Evolutionary conservation across 2,113 vertebrate species (phyloP), one percentile per base, ranked within the genome.

Genomic region (Paratilapia polleni): DNA sequence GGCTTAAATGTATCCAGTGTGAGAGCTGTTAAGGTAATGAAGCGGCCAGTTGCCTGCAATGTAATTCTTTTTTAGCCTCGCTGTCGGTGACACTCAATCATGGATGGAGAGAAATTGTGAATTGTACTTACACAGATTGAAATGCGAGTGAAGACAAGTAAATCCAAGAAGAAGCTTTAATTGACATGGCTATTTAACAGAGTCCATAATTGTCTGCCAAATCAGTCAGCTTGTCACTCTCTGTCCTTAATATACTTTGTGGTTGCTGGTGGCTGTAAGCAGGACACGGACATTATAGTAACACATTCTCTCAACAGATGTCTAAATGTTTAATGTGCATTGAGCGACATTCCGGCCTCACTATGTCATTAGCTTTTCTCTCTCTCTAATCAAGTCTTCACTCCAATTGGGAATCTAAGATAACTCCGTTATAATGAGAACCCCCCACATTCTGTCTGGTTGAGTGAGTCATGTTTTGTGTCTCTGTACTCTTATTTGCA

Each of bases 241-340:
- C 31, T 13, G 70, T 59, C 77, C 83, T 78, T 75, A 54, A 61
- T 87, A 77, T 31, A 76, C 74, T 63, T n/a, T 68, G 80, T 52
- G 73, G 62, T 43, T 61, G 74, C 80, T 56, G 8, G 63, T 83
- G 84, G 75, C 90, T 83, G 62, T 75, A 78, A 87, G 85, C 91
- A 84, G 84, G 85, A 84, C 83, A 47, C 41, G 78, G 84, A 85
- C 89, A 81, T 91, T 82, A 75, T 77, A 86, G 80, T 57, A 85
- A 79, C 89, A 85, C 79, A 56, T 89, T 86, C 87, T 84, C 87
- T 79, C 73, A 75, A 68, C 89, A 93, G 86, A 93, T 93, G 93
- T 94, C 94, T 92, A 91, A 93, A 94, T 95, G 93, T 93, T 94
- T 94, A 94, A 95, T 95, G 91, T 86, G 91, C 90, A 91, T 87